Evolutionary conservation across 2,113 vertebrate genomes (phyloP), one percentile per base, ranked within the genome.

Genomic region (Coryphaenoides rupestris): DNA sequence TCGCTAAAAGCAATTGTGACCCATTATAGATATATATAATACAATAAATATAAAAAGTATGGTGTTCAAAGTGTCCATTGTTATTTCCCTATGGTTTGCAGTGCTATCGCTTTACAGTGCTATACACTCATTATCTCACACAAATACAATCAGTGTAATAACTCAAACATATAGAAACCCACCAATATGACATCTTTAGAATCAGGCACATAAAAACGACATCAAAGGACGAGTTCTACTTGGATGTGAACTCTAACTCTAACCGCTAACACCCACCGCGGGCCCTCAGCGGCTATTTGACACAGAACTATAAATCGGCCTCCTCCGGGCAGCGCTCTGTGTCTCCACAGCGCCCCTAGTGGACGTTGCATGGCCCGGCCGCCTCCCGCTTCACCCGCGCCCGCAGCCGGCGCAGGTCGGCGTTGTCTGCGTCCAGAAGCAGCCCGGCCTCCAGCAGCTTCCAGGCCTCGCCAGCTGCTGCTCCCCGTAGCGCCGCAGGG

Each of bases 341-440:
- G 15, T 95, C 50, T 95, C 28, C 28, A 5, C n/a, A n/a, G 5
- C 2, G 24, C 2, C 46, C 0, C 86, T 89, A 97, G 65, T 96
- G 93, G 45, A 99, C 85, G 12, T 83, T 90, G 63, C 96, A 98
- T 40, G 90, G 80, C 67, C 91, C 84, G 0, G 89, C 81, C 0
- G 79, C 85, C 70, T 95, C 94, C 45, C 91, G 84, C 63, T 87
- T 95, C 52, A 95, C 83, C 28, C 77, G 93, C 0, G 86, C 49
- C 73, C 81, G 94, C 64, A 98, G 89, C 62, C 87, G 93, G 55
- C 88, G 93, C 1, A 99, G 91, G 56, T 93, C 92, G 0, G 81
- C 0, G 19, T 92, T 90, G 33, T 80, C 76, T 2, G 77, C 69
- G 57, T 93, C 91, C 62, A 96, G 75, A 28, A 80, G 64, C 0